Conservation (phyloP, 2,888 invertebrate species). For the Octodonta nipae region DNA sequence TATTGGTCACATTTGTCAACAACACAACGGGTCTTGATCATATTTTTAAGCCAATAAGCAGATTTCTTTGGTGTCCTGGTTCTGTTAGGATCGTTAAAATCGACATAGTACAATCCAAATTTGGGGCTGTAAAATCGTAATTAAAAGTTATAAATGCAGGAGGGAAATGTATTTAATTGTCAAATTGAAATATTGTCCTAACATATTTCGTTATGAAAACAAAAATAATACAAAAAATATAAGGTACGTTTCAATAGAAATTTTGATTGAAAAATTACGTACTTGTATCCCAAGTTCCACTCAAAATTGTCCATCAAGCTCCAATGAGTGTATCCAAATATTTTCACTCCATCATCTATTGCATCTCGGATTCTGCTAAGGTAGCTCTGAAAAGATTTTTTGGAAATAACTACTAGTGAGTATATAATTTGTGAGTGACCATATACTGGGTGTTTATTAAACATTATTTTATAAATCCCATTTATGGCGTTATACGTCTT, state of each 20-base stretch:
- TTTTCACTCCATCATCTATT: conserved; percentile 26
- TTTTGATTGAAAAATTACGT: background rate
- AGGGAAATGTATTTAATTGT: too few relatives aligned
- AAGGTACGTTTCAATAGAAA: background rate
- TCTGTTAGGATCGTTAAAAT: background rate
- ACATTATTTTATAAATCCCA: too few relatives aligned
- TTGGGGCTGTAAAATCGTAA: too few relatives aligned
- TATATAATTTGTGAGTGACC: too few relatives aligned
- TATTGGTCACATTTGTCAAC: background rate
- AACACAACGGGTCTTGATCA: background rate
- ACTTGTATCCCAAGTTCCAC: conserved; percentile 37
- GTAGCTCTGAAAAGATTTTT: background rate
- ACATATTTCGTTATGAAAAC: too few relatives aligned
- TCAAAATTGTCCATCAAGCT: conserved; percentile 28
- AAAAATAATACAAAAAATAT: too few relatives aligned
- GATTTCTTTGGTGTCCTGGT: background rate
- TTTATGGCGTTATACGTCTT: too few relatives aligned
- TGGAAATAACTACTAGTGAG: background rate
- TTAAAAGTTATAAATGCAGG: too few relatives aligned
- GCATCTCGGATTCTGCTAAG: conserved; percentile 27
- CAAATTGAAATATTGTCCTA: too few relatives aligned
- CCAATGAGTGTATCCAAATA: conserved; percentile 35
- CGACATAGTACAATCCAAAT: background rate
- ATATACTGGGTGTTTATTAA: too few relatives aligned
- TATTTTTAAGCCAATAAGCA: background rate